These are phyloP conservation scores for Pantherophis alleghaniensis DNA, from an alignment of 2,797 vertebrate species.

Conservation along the genomic window DNA sequence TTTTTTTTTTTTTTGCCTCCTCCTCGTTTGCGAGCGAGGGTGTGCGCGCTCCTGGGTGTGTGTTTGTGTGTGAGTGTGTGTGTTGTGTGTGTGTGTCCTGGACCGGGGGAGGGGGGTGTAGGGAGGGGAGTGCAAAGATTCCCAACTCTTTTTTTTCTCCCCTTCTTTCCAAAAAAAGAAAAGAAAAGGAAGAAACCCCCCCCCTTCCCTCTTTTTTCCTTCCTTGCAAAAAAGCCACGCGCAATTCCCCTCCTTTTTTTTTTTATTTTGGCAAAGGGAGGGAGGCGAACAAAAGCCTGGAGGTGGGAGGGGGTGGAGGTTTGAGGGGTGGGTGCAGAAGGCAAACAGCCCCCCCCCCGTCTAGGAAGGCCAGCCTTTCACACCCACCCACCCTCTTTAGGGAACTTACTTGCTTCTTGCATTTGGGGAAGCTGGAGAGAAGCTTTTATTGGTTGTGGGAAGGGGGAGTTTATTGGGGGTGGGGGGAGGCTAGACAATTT, in stretches of 20 bases:
- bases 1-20: too few species aligned
- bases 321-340: not conserved
- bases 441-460: not conserved
- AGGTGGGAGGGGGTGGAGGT: not conserved
- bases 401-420: not conserved
- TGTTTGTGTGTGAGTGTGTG: slow-evolving; percentile 44
- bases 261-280: not conserved
- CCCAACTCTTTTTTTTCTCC: slow-evolving; percentile 16
- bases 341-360: too few species aligned
- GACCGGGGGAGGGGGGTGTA: slow-evolving; percentile 59
- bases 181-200: not conserved
- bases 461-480: fast-evolving
- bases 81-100: slow-evolving; percentile 46
- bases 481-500: not conserved
- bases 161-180: not conserved
- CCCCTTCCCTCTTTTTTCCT: slow-evolving; percentile 43
- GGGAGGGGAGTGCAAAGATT: slow-evolving; percentile 55
- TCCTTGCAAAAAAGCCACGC: not conserved
- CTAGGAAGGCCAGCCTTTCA: too few species aligned
- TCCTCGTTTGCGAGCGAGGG: slow-evolving; percentile 51
- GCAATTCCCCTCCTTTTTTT: not conserved
- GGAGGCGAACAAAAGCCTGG: not conserved
- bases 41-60: slow-evolving; percentile 53
- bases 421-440: not conserved
- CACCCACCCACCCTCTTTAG: not conserved